Percentiles rank a stretch among this genome's conserved stretches.
Conservation (phyloP, 2,888 invertebrate species). For the Stegophylla sp. region DNA sequence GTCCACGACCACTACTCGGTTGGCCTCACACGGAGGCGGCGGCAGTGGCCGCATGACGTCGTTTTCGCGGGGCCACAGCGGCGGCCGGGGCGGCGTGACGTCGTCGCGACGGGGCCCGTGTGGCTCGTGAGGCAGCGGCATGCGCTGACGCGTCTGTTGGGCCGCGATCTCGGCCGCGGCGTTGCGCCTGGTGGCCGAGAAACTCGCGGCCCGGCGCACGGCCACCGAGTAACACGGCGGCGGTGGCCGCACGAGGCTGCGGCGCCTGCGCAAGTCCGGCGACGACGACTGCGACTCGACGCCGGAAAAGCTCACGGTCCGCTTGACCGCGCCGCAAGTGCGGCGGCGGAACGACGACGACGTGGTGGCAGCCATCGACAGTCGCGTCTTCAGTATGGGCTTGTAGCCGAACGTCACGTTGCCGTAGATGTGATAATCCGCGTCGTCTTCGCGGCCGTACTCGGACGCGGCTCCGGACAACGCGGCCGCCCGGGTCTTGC, state of each 20-base stretch:
- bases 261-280: conserved; percentile 21
- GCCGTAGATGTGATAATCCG: conserved; percentile 46
- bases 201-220: conserved; percentile 60
- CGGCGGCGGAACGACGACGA: conserved; percentile 20
- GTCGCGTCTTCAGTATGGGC: conserved; percentile 30
- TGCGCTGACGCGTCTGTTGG: conserved; percentile 12
- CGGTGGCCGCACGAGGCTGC: conserved; percentile 23
- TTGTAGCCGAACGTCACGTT: conserved; percentile 53
- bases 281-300: conserved; percentile 17
- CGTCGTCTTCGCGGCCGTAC: not conserved
- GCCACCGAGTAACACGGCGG: conserved; percentile 59
- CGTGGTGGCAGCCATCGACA: conserved; percentile 40
- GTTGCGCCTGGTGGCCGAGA: conserved; percentile 56
- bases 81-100: conserved; percentile 9
- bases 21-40: not conserved
- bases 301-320: conserved; percentile 54
- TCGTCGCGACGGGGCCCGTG: conserved; percentile 2
- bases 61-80: not conserved
- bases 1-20: not conserved
- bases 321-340: conserved; percentile 13
- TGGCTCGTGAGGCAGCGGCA: conserved; percentile 33
- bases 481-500: conserved; percentile 27
- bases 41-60: conserved; percentile 25
- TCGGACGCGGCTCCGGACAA: not conserved
- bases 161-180: conserved; percentile 32